Conservation (phyloP, 1,140 invertebrate species). For the Diabrotica virgifera region DNA sequence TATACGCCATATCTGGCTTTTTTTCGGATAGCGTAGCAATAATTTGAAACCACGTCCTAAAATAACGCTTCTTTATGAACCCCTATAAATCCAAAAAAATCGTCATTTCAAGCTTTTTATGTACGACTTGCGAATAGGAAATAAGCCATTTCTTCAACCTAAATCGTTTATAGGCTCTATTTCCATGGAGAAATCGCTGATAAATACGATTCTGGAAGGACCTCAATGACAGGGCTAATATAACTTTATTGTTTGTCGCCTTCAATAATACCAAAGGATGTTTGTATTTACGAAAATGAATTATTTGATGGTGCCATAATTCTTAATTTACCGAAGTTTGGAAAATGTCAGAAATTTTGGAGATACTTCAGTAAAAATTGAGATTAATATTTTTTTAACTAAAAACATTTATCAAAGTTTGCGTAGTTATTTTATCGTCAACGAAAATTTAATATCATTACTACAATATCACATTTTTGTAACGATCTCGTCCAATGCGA, state of each 20-base stretch:
- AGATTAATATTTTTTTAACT: too few species aligned
- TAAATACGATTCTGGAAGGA: background rate
- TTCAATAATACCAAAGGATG: background rate
- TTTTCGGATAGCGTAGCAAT: background rate
- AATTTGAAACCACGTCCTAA: background rate
- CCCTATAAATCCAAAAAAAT: background rate
- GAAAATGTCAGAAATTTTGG: too few species aligned
- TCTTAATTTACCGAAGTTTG: too few species aligned
- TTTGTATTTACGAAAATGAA: slow-evolving; percentile 3
- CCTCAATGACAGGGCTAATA: background rate
- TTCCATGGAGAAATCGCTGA: background rate
- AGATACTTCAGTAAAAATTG: too few species aligned
- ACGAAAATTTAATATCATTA: too few species aligned
- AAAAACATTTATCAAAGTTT: too few species aligned
- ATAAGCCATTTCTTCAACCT: background rate
- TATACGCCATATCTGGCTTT: background rate
- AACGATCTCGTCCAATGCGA: too few species aligned
- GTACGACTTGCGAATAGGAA: slow-evolving; percentile 1
- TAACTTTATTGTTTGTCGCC: slow-evolving; percentile 2
- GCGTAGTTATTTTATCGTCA: too few species aligned
- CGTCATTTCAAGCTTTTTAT: slow-evolving; percentile 1
- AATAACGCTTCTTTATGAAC: slow-evolving; percentile 1
- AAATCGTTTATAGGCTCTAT: background rate
- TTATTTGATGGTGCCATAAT: background rate
- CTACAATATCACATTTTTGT: too few species aligned